Conservation (phyloP, 1,140 invertebrate species). For the Ptiloglossa arizonensis region DNA sequence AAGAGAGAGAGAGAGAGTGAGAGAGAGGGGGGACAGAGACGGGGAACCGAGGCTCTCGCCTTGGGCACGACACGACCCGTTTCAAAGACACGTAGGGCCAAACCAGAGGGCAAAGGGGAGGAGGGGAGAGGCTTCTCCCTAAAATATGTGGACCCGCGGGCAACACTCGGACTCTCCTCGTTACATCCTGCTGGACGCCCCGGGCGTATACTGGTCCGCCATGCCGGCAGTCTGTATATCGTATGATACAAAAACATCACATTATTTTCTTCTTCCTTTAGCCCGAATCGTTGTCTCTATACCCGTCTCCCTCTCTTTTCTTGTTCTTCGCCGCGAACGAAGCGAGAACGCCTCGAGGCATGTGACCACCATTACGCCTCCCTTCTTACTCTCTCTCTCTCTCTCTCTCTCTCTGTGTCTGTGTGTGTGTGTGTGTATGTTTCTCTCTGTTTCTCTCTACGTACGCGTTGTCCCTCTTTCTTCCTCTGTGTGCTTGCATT, state of each 20-base stretch:
- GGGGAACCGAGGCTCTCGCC: slow-evolving; percentile 59
- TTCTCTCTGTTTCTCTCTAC: no score
- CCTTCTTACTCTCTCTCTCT: slow-evolving; percentile 40
- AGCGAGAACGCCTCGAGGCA: slow-evolving; percentile 57
- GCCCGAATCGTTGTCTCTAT: slow-evolving; percentile 23
- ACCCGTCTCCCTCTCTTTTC: slow-evolving; percentile 39
- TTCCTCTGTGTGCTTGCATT: no score
- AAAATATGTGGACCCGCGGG: slow-evolving; percentile 79
- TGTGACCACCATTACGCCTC: slow-evolving; percentile 77
- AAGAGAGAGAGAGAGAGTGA: neutral
- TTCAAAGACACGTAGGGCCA: slow-evolving; percentile 77
- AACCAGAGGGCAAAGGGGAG: slow-evolving; percentile 62
- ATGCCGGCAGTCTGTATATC: slow-evolving; percentile 73
- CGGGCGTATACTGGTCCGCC: slow-evolving; percentile 64
- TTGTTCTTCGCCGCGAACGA: slow-evolving; percentile 57
- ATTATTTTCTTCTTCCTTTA: slow-evolving; percentile 75
- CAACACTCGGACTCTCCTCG: slow-evolving; percentile 77
- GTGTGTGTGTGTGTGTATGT: no score
- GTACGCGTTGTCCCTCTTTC: no score
- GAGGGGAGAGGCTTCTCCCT: slow-evolving; percentile 73
- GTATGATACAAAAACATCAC: slow-evolving; percentile 80
- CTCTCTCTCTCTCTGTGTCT: slow-evolving; percentile 41
- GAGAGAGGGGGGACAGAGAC: slow-evolving; percentile 27
- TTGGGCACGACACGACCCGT: slow-evolving; percentile 75
- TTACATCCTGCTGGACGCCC: slow-evolving; percentile 74